phyloP scores from a whole-genome alignment of 2,888 invertebrate genomes.

The Harpagoxenus sublaevis region DNA sequence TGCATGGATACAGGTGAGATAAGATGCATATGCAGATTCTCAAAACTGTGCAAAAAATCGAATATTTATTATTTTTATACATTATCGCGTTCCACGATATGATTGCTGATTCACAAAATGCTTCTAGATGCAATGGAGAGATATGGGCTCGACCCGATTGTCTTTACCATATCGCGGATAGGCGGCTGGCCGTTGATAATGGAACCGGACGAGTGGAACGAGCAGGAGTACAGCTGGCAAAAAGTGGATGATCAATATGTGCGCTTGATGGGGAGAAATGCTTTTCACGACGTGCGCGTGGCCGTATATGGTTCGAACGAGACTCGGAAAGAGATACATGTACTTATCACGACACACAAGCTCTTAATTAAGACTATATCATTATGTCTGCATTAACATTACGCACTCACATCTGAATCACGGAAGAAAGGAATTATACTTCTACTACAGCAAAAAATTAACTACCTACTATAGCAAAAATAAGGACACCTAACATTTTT shows the following conservation, averaged over 20 bases:
- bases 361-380: neutral
- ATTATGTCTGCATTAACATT: neutral
- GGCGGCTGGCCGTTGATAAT: conserved; percentile 80
- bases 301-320: neutral
- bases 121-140: conserved; percentile 65
- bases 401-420: neutral
- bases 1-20: conserved; percentile 74
- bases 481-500: too few relatives aligned
- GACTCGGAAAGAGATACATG: neutral
- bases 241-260: conserved; percentile 73
- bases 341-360: neutral
- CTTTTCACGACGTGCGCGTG: conserved; percentile 55
- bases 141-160: conserved; percentile 70
- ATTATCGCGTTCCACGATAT: neutral
- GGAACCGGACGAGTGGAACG: conserved; percentile 76
- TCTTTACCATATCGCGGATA: conserved; percentile 69
- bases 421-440: too few relatives aligned
- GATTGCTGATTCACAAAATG: neutral
- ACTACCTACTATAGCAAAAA: too few relatives aligned
- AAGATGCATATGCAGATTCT: too few relatives aligned
- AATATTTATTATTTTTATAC: neutral
- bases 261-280: conserved; percentile 52
- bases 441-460: too few relatives aligned
- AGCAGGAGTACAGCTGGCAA: conserved; percentile 72
- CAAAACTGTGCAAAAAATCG: neutral